Percentiles rank a stretch among this genome's conserved stretches.
phyloP scores from a whole-genome alignment of 2,888 invertebrate genomes.

The Dynastes grantii region DNA sequence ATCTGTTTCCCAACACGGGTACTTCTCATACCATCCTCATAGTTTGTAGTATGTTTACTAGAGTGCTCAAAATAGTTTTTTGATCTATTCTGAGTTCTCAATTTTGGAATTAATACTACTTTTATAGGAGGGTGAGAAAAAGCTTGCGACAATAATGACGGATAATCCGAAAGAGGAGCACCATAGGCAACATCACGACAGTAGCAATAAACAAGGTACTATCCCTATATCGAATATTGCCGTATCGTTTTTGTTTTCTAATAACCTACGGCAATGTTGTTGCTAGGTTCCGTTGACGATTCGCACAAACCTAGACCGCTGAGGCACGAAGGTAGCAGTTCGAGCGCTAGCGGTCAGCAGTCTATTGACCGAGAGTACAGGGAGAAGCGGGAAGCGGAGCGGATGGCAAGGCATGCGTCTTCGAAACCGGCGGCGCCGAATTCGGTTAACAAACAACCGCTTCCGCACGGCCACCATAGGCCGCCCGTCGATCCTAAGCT shows the following conservation, averaged over 20 bases:
- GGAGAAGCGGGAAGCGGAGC: constrained; percentile 77
- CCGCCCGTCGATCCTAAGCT: constrained; percentile 64
- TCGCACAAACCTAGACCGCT: constrained; percentile 65
- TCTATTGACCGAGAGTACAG: constrained; percentile 76
- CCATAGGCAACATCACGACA: constrained; percentile 61
- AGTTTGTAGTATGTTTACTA: too few species aligned
- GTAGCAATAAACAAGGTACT: constrained; percentile 60
- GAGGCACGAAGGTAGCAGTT: constrained; percentile 63
- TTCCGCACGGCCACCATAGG: constrained; percentile 58
- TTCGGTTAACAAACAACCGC: constrained; percentile 51
- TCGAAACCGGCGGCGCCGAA: constrained; percentile 50
- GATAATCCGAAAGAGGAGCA: constrained; percentile 61
- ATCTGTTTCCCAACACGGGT: too few species aligned
- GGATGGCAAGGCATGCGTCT: constrained; percentile 69
- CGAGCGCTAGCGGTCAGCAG: constrained; percentile 71
- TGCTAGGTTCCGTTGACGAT: constrained; percentile 53
- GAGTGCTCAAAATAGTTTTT: too few species aligned
- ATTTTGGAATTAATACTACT: too few species aligned
- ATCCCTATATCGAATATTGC: constrained; percentile 21
- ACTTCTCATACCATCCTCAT: too few species aligned
- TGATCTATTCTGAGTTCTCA: too few species aligned
- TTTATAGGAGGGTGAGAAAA: constrained; percentile 63
- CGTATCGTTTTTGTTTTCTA: constrained; percentile 2
- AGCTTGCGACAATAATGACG: constrained; percentile 55
- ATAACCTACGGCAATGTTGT: constrained; percentile 40